These are phyloP conservation scores for Thalassoma bifasciatum DNA, from an alignment of 2,113 vertebrate species.

Conservation along the genomic window DNA sequence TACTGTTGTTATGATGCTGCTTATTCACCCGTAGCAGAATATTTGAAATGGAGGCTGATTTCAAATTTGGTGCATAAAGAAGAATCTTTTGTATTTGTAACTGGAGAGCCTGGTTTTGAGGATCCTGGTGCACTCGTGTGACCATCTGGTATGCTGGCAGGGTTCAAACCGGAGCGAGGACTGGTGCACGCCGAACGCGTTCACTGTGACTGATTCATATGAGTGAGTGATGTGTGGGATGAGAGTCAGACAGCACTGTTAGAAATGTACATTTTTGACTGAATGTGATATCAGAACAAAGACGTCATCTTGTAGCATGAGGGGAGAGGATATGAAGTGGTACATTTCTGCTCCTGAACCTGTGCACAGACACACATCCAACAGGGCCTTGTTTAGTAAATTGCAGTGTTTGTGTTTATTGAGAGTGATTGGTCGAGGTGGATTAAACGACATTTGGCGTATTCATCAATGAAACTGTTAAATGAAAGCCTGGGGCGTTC, in stretches of 20 bases:
- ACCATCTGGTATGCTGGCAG: constrained; percentile 35
- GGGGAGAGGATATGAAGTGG: not conserved
- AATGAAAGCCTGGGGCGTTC: not conserved
- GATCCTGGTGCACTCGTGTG: not conserved
- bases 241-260: constrained; percentile 5
- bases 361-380: not conserved
- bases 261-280: not conserved
- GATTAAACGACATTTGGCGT: constrained; percentile 17
- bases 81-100: not conserved
- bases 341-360: too few relatives aligned
- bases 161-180: constrained; percentile 8
- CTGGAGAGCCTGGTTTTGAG: not conserved
- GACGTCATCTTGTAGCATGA: not conserved
- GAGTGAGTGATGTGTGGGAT: not conserved
- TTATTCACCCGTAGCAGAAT: not conserved
- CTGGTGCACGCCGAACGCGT: not conserved
- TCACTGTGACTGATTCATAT: constrained; percentile 15
- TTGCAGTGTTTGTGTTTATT: not conserved
- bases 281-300: not conserved
- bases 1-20: not conserved
- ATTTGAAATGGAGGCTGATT: not conserved
- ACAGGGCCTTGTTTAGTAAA: not conserved
- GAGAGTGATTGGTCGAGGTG: constrained; percentile 6
- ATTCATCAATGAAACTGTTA: constrained; percentile 7
- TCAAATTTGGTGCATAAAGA: not conserved